phyloP scores from a whole-genome alignment of 2,113 vertebrate genomes.

The Dromaius novaehollandiae region DNA sequence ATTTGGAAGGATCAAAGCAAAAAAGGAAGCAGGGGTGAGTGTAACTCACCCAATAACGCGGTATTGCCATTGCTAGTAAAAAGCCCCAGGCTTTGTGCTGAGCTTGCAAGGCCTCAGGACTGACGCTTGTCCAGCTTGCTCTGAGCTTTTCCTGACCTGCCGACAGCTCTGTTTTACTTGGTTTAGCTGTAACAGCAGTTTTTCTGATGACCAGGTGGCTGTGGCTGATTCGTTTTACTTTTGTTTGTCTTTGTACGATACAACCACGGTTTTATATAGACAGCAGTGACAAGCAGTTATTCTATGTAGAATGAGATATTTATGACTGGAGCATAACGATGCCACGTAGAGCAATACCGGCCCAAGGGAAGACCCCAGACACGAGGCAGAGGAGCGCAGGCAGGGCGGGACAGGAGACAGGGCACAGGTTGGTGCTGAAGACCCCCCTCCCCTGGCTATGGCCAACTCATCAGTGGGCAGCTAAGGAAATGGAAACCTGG shows the following conservation, averaged over 20 bases:
- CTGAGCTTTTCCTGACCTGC: neutral
- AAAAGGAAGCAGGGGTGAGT: too few species aligned
- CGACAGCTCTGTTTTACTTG: neutral
- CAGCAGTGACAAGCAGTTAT: neutral
- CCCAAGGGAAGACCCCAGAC: neutral
- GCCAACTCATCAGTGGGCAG: neutral
- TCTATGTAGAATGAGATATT: neutral
- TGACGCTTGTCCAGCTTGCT: neutral
- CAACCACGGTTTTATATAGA: neutral
- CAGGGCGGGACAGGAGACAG: neutral
- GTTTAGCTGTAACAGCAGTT: neutral
- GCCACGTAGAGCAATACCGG: neutral
- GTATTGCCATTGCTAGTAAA: neutral
- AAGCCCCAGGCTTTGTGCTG: neutral
- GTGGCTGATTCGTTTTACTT: neutral
- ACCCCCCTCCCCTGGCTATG: too few species aligned
- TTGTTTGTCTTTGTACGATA: neutral
- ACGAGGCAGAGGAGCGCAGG: rapidly evolving
- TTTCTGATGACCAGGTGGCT: neutral
- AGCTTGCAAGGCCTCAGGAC: neutral
- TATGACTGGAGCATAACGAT: neutral
- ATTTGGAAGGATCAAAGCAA: neutral
- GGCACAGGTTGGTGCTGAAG: neutral
- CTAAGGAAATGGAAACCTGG: neutral
- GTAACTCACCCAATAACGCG: neutral